Percentiles rank a stretch among this genome's conserved stretches.
Conservation (phyloP, 2,888 invertebrate species). For the Zygaena filipendulae region DNA sequence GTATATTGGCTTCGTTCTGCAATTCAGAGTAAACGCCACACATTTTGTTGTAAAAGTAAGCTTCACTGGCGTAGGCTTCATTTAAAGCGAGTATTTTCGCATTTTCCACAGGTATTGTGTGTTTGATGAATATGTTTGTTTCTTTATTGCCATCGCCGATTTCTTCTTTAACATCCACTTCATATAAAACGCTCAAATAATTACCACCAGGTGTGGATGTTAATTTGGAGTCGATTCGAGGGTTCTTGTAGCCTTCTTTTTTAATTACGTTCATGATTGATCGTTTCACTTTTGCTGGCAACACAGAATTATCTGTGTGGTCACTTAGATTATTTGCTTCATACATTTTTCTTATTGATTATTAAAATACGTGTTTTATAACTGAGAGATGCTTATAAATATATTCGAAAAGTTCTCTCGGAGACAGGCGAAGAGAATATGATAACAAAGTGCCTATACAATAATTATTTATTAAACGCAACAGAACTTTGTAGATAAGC, state of each 20-base stretch:
- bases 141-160: conserved; percentile 25
- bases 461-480: too few relatives aligned
- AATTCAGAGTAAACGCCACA: conserved; percentile 19
- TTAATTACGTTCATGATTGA: conserved; percentile 20
- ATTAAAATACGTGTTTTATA: too few relatives aligned
- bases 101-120: conserved; percentile 17
- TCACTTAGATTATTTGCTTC: too few relatives aligned
- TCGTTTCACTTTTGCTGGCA: conserved; percentile 18
- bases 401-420: too few relatives aligned
- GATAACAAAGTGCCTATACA: too few relatives aligned
- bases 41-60: conserved; percentile 26
- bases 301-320: too few relatives aligned
- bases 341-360: too few relatives aligned
- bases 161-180: conserved; percentile 29
- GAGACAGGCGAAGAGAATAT: too few relatives aligned
- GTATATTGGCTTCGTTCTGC: conserved; percentile 27
- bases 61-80: conserved; percentile 24
- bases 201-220: conserved; percentile 30
- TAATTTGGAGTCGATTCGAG: conserved; percentile 17
- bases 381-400: too few relatives aligned
- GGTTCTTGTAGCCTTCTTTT: conserved; percentile 21
- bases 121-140: conserved; percentile 33
- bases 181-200: conserved; percentile 28
- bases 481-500: too few relatives aligned
- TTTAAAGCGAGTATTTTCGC: conserved; percentile 19